Percentiles rank a stretch among this genome's conserved stretches.
phyloP scores from a whole-genome alignment of 2,113 vertebrate genomes.

The Myiozetetes cayanensis region DNA sequence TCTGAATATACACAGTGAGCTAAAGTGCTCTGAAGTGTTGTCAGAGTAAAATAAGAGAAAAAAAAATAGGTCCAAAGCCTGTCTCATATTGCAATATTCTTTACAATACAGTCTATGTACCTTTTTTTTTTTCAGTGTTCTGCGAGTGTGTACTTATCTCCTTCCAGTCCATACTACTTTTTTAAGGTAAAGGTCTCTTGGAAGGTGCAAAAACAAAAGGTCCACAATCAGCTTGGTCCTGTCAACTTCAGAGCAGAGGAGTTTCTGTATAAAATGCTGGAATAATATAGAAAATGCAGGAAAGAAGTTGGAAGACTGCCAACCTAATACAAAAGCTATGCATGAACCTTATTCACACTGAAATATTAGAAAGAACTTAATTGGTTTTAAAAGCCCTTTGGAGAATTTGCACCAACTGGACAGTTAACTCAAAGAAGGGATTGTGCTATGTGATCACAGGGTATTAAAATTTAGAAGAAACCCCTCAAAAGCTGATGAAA shows the following conservation, averaged over 20 bases:
- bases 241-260: not conserved
- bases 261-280: not conserved
- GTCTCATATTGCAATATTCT: not conserved
- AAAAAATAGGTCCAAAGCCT: not conserved
- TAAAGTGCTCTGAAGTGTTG: not conserved
- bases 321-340: not conserved
- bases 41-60: not conserved
- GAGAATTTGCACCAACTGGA: not conserved
- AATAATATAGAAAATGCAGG: not conserved
- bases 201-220: not conserved
- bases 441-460: not conserved
- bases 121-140: not conserved
- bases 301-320: not conserved
- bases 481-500: not conserved
- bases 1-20: not conserved
- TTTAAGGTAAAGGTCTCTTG: not conserved
- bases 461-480: not conserved
- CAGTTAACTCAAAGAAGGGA: not conserved
- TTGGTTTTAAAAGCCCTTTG: not conserved
- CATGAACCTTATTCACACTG: not conserved
- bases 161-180: not conserved
- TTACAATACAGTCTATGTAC: not conserved
- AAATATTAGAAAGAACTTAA: not conserved
- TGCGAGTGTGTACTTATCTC: not conserved
- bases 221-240: not conserved